These are phyloP conservation scores for Xyrauchen texanus DNA, from an alignment of 2,113 vertebrate species.

Conservation along the genomic window DNA sequence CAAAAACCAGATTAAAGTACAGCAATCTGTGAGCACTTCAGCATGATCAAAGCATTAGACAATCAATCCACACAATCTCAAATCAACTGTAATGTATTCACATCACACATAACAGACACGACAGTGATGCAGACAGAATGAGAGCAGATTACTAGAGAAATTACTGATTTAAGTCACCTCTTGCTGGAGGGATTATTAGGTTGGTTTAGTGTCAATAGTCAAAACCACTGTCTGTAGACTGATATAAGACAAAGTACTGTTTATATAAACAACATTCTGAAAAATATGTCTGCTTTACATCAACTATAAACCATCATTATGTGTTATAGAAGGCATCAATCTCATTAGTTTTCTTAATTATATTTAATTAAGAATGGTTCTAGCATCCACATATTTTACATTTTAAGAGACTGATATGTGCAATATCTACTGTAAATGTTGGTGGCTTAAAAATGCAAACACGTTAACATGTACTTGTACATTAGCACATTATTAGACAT, in stretches of 20 bases:
- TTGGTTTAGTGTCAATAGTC: not conserved
- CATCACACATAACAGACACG: conserved; percentile 31
- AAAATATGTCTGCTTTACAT: no score
- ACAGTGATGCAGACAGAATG: conserved; percentile 17
- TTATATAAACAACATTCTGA: not conserved
- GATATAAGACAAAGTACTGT: not conserved
- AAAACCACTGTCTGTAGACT: not conserved
- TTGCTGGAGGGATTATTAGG: not conserved
- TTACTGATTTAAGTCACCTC: not conserved
- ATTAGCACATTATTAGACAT: no score
- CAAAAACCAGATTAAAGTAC: conserved; percentile 36
- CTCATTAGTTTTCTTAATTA: no score
- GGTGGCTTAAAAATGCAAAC: no score
- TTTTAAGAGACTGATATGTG: no score
- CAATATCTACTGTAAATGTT: no score
- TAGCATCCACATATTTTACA: no score
- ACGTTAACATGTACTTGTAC: no score
- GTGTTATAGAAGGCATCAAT: no score
- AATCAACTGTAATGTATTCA: conserved; percentile 28
- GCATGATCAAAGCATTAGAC: conserved; percentile 53
- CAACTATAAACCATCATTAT: no score
- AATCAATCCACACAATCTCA: conserved; percentile 49
- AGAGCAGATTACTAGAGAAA: conserved; percentile 28
- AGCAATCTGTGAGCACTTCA: conserved; percentile 55
- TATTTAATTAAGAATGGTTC: no score